Conservation (phyloP, 2,797 vertebrate species). For the Chiloscyllium punctatum region DNA sequence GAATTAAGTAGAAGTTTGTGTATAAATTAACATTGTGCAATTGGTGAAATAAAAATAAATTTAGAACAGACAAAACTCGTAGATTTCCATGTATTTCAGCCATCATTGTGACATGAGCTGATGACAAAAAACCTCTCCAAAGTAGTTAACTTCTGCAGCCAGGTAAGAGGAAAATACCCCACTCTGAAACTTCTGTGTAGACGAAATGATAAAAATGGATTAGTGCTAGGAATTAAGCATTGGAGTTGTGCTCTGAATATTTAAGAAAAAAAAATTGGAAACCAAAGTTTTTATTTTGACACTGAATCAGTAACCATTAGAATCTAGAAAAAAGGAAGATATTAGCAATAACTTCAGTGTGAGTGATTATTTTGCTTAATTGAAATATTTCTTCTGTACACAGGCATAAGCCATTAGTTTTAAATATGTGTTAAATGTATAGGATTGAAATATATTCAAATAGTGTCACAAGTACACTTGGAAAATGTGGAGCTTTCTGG, state of each 20-base stretch:
- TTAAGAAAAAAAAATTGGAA: background rate
- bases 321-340: background rate
- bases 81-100: conserved; percentile 37
- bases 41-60: conserved; percentile 29
- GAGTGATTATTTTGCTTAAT: background rate
- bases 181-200: conserved; percentile 15
- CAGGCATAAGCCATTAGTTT: background rate
- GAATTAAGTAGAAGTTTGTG: conserved; percentile 18
- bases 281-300: background rate
- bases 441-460: background rate
- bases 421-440: background rate
- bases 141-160: conserved; percentile 31
- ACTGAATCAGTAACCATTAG: background rate
- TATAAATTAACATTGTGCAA: conserved; percentile 16
- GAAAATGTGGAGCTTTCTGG: background rate
- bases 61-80: conserved; percentile 11
- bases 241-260: background rate
- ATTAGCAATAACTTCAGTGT: background rate
- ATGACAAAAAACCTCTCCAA: conserved; percentile 30
- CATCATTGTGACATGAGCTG: conserved; percentile 22
- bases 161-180: conserved; percentile 30
- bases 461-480: background rate
- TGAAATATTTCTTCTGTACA: background rate
- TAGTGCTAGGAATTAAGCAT: background rate
- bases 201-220: conserved; percentile 30